Evolutionary conservation across 2,888 invertebrate genomes (phyloP).

Genomic region (Polia nebulosa): DNA sequence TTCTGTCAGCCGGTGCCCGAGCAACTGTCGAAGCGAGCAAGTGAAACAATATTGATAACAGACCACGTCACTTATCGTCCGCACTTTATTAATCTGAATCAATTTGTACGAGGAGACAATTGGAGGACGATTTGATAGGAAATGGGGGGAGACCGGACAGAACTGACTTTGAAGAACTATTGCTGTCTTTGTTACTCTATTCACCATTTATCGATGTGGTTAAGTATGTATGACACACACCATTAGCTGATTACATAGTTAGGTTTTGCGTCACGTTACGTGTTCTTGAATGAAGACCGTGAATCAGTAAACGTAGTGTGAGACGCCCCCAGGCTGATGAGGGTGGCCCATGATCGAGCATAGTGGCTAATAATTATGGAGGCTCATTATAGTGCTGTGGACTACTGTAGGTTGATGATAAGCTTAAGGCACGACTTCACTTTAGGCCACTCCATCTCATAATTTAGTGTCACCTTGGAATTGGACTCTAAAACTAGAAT

Average conservation of each 20-base stretch:
- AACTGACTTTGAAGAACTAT: not conserved
- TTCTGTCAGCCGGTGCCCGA: slow-evolving; percentile 75
- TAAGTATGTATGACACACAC: slow-evolving; percentile 22
- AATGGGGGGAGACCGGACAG: slow-evolving; percentile 29
- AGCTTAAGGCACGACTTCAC: too few relatives aligned
- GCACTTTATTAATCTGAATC: slow-evolving; percentile 88
- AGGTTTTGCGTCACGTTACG: slow-evolving; percentile 12
- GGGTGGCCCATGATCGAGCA: too few relatives aligned
- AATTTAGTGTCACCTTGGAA: not conserved
- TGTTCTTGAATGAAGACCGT: slow-evolving; percentile 22
- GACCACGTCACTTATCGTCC: slow-evolving; percentile 82
- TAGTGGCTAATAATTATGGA: too few relatives aligned
- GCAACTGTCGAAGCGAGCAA: slow-evolving; percentile 82
- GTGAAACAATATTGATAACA: slow-evolving; percentile 87
- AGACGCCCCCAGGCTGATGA: too few relatives aligned
- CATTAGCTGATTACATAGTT: slow-evolving; percentile 14
- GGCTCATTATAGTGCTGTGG: too few relatives aligned
- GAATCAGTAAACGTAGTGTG: not conserved
- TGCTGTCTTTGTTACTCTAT: slow-evolving; percentile 17
- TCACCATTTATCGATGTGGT: not conserved
- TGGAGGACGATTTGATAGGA: slow-evolving; percentile 68
- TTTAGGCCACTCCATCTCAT: too few relatives aligned
- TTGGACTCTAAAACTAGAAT: not conserved
- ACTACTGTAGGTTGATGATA: not conserved
- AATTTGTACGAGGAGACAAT: slow-evolving; percentile 88